A percentile compares a stretch with the other conserved stretches of the same genome.
phyloP scores from a whole-genome alignment of 2,888 invertebrate genomes.

The Rhingia campestris region DNA sequence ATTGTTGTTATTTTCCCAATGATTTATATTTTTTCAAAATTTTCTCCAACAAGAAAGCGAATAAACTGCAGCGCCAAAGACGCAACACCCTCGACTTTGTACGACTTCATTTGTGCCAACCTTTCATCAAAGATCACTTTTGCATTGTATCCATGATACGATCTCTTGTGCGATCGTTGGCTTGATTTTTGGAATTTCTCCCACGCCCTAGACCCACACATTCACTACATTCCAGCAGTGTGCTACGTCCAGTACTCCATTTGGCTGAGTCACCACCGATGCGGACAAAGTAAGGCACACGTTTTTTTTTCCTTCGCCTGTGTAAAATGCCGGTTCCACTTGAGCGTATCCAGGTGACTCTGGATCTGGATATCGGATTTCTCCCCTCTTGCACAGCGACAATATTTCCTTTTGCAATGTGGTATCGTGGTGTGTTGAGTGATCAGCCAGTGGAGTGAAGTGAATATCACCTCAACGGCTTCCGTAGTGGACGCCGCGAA shows the following conservation, averaged over 20 bases:
- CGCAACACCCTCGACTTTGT: constrained; percentile 16
- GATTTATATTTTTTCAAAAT: neutral
- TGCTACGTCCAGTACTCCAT: constrained; percentile 10
- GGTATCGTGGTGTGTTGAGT: constrained; percentile 12
- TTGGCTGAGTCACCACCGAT: constrained; percentile 18
- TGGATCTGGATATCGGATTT: constrained; percentile 42
- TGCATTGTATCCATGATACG: constrained; percentile 3
- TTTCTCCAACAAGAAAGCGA: constrained; percentile 24
- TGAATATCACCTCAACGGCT: constrained; percentile 31
- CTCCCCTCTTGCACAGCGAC: constrained; percentile 15
- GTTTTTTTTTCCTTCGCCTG: neutral
- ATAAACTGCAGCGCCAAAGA: constrained; percentile 27
- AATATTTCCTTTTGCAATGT: constrained; percentile 32
- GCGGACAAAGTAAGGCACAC: constrained; percentile 15
- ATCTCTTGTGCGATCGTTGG: constrained; percentile 24
- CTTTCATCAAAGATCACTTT: constrained; percentile 8
- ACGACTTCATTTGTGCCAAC: constrained; percentile 24
- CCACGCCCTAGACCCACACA: constrained; percentile 41
- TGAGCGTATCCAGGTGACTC: constrained; percentile 36
- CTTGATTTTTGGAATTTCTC: constrained; percentile 42
- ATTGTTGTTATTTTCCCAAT: constrained; percentile 6
- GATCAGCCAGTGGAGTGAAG: constrained; percentile 43
- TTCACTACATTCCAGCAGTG: constrained; percentile 3
- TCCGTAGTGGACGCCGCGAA: constrained; percentile 20
- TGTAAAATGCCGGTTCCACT: constrained; percentile 44